These are phyloP conservation scores for Leptinotarsa lineolata DNA, from an alignment of 1,140 invertebrate genomes.

Conservation along the genomic window DNA sequence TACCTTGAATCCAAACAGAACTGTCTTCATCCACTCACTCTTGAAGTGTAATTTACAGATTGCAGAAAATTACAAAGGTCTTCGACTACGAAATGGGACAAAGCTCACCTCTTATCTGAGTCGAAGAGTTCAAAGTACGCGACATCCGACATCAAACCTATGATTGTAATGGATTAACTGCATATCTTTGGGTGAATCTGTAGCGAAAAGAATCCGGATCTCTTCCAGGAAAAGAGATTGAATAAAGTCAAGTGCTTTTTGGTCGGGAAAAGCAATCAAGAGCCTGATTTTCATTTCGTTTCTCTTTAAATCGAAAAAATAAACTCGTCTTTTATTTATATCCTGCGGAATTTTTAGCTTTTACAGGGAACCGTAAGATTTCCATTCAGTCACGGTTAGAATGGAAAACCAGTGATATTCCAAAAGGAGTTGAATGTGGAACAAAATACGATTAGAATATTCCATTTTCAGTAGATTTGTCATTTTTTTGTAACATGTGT, in stretches of 20 bases:
- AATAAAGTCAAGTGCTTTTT: slow-evolving; percentile 21
- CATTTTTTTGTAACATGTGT: too few species aligned
- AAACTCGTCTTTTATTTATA: neutral
- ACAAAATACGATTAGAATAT: too few species aligned
- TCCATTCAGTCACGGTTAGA: too few species aligned
- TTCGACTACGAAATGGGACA: slow-evolving; percentile 23
- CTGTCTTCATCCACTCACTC: neutral
- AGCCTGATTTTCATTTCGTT: slow-evolving; percentile 13
- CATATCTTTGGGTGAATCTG: slow-evolving; percentile 26
- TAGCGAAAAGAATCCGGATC: slow-evolving; percentile 14
- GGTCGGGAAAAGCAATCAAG: slow-evolving; percentile 10
- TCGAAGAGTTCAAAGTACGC: slow-evolving; percentile 24
- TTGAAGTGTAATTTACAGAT: slow-evolving; percentile 25
- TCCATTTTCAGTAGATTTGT: too few species aligned
- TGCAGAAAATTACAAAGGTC: slow-evolving; percentile 26
- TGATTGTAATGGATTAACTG: slow-evolving; percentile 32
- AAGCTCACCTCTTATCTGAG: slow-evolving; percentile 28
- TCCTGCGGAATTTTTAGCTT: neutral
- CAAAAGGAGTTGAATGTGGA: too few species aligned
- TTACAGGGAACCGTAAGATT: too few species aligned
- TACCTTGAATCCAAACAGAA: neutral
- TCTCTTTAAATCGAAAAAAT: slow-evolving; percentile 7
- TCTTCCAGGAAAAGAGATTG: slow-evolving; percentile 12
- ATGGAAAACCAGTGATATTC: too few species aligned
- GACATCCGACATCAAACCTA: slow-evolving; percentile 21